Percentiles rank a stretch among this genome's conserved stretches.
These are phyloP conservation scores for Mormyrops boulengeri DNA, from an alignment of 2,797 vertebrate species.

Conservation along the genomic window DNA sequence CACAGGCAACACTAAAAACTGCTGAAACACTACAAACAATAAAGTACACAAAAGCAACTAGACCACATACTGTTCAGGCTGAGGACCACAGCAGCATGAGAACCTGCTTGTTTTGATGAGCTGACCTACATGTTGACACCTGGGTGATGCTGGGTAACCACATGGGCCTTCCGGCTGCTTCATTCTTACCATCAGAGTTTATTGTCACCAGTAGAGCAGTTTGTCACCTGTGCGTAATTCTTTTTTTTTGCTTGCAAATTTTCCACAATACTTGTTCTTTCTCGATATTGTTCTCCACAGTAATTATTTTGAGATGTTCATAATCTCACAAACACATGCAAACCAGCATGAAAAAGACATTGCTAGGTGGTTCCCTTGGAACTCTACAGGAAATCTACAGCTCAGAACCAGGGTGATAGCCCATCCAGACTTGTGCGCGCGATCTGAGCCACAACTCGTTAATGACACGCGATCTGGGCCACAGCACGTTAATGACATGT, in stretches of 20 bases:
- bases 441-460: too few species aligned
- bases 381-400: background rate
- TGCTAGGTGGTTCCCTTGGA: slow-evolving; percentile 40
- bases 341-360: slow-evolving; percentile 42
- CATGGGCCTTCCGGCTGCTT: background rate
- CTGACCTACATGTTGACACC: background rate
- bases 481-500: background rate
- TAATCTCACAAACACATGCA: slow-evolving; percentile 49
- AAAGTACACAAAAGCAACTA: background rate
- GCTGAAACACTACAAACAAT: background rate
- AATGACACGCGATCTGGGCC: too few species aligned
- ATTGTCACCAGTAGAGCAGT: background rate
- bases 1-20: background rate
- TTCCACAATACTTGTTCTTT: background rate
- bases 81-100: background rate
- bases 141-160: background rate
- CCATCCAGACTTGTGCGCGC: background rate
- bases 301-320: slow-evolving; percentile 46
- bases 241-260: background rate
- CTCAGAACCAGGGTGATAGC: background rate
- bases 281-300: slow-evolving; percentile 21
- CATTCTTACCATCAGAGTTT: background rate
- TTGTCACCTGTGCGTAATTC: background rate
- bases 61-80: background rate
- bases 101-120: background rate